Conservation (phyloP, 2,113 vertebrate species). For the Cephalopterus ornatus region DNA sequence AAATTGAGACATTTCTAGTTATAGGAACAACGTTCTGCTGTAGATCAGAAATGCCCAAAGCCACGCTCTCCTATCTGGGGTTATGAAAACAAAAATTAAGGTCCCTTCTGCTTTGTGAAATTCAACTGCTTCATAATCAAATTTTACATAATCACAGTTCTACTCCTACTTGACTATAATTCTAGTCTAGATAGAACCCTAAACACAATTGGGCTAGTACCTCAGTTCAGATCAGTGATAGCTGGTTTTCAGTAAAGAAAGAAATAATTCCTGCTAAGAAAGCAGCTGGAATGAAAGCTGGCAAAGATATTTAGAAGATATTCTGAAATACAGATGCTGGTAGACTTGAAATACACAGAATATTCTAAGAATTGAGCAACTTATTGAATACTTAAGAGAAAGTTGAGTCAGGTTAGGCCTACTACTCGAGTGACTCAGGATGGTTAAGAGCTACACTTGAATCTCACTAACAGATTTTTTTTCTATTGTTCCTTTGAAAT, state of each 20-base stretch:
- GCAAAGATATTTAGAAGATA: neutral
- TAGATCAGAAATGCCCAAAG: conserved; percentile 5
- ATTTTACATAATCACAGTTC: neutral
- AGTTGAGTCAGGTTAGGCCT: neutral
- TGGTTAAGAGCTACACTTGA: neutral
- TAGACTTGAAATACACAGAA: neutral
- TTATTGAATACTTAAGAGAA: neutral
- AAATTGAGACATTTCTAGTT: conserved; percentile 6
- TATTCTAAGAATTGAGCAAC: neutral
- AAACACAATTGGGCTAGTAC: neutral
- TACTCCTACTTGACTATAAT: neutral
- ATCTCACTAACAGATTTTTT: neutral
- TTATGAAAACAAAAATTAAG: neutral
- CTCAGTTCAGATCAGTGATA: neutral
- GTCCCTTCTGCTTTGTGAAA: neutral
- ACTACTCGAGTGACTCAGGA: neutral
- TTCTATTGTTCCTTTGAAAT: neutral
- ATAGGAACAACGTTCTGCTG: neutral
- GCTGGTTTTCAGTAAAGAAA: neutral
- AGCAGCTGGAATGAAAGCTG: neutral
- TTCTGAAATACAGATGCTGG: neutral
- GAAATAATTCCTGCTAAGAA: neutral
- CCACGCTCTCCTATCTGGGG: neutral
- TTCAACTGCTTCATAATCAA: neutral
- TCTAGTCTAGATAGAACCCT: neutral